Base-by-base conservation (phyloP, 1,140 invertebrate species). In the Trichonephila inaurata region DNA sequence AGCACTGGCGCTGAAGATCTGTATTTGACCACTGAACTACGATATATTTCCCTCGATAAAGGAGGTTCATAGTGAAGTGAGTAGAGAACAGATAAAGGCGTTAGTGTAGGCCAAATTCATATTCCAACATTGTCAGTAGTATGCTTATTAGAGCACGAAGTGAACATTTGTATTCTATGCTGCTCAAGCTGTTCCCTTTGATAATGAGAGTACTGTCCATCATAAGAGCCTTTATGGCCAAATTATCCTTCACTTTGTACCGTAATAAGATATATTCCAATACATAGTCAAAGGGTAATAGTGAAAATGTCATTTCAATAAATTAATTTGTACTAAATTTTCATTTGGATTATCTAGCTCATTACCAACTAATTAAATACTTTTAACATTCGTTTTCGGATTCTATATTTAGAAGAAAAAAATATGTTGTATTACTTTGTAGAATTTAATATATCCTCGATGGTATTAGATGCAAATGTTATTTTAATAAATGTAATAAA, bases 201-300 rank as follows among this genome's bases (percentile, higher is more conserved):
- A 88, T 88, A 88, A 88, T 88, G 60, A 62, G 62, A 60, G 61
- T 18, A 40, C 33, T 62, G 58, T 44, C 86, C 62, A 88, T 88
- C 86, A 88, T 21, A 88, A 88, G 62, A 88, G 33, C 86, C 86
- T 88, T 88, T 88, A 88, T 85, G 62, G 44, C 86, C 62, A 88
- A 88, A 88, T 88, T 88, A 64, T 44, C 86, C 60, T 88, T 88
- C 83, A 66, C 60, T 88, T 88, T 88, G 62, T 69, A 66, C 62
- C 86, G 33, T 66, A 64, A 64, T 66, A 66, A 62, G 61, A 66
- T 61, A 88, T 66, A 64, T 88, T 19, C 83, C 58, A 24, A 28
- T 85, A 85, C 19, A 16, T 85, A 61, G 28, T 33, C 33, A 77
- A 77, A 77, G 72, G 72, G 28, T 10, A n/a, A 7, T 69, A 69